These are phyloP conservation scores for Diploscapter pachys DNA, from an alignment of 1,140 invertebrate genomes.

Conservation along the genomic window DNA sequence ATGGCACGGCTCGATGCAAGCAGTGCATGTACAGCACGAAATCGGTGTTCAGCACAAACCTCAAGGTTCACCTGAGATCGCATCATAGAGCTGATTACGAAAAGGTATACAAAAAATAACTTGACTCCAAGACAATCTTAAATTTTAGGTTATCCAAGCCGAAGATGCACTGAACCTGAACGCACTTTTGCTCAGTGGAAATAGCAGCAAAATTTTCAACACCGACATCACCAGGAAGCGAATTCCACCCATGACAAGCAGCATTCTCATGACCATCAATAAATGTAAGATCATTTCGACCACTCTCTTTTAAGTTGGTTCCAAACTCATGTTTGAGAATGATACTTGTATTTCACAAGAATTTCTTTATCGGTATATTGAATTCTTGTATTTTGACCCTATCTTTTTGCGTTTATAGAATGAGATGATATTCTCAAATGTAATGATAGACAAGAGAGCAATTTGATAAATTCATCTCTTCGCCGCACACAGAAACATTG, in stretches of 20 bases:
- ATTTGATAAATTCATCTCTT: no score
- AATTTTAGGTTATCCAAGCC: conserved; percentile 33
- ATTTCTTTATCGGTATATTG: no score
- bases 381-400: no score
- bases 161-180: conserved; percentile 35
- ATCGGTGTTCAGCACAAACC: conserved; percentile 50
- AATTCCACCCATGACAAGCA: conserved; percentile 33
- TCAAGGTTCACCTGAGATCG: conserved; percentile 46
- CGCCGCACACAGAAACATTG: no score
- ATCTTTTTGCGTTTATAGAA: no score
- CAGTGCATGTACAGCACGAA: conserved; percentile 44
- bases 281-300: conserved; percentile 22
- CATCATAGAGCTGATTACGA: conserved; percentile 46
- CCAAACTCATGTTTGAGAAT: no score
- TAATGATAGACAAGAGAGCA: no score
- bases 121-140: not conserved
- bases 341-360: no score
- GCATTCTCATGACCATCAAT: conserved; percentile 36
- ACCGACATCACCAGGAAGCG: conserved; percentile 23
- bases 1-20: conserved; percentile 42
- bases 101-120: conserved; percentile 34
- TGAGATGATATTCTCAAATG: no score
- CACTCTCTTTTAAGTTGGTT: no score
- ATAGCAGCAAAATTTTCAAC: conserved; percentile 26
- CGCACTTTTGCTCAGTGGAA: conserved; percentile 33